A percentile compares a stretch with the other conserved stretches of the same genome.
These are phyloP conservation scores for Rhyzopertha dominica DNA, from an alignment of 1,140 invertebrate species.

Conservation along the genomic window DNA sequence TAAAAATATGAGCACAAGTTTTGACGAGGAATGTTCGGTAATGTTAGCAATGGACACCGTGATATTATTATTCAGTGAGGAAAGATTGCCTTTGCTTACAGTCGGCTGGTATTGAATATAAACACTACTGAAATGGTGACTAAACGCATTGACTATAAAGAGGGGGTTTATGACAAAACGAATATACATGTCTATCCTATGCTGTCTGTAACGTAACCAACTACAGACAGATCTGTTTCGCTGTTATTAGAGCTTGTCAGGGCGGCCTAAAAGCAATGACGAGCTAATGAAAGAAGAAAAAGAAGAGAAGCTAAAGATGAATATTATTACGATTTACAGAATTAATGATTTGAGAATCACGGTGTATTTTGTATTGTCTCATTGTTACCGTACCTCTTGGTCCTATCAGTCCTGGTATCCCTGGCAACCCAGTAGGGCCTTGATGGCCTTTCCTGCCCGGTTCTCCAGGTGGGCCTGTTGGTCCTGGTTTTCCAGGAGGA, in stretches of 20 bases:
- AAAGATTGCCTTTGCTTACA: too few species aligned
- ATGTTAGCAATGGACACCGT: too few species aligned
- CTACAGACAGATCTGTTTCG: too few species aligned
- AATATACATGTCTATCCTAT: not conserved
- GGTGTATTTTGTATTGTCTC: not conserved
- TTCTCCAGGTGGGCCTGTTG: conserved; percentile 56
- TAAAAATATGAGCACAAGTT: too few species aligned
- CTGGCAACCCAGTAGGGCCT: conserved; percentile 56
- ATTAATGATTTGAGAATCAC: not conserved
- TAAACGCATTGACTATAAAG: too few species aligned
- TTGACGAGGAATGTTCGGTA: too few species aligned
- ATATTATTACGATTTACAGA: not conserved
- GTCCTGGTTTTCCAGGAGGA: conserved; percentile 64
- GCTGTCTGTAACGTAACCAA: not conserved
- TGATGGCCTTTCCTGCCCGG: conserved; percentile 57
- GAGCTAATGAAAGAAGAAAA: not conserved
- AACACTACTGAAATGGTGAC: too few species aligned
- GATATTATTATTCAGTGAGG: too few species aligned
- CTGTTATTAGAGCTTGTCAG: too few species aligned
- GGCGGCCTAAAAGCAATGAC: not conserved
- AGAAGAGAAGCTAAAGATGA: not conserved
- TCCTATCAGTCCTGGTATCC: conserved; percentile 53
- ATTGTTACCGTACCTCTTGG: conserved; percentile 38
- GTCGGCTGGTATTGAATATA: too few species aligned
- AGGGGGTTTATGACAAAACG: not conserved